Conservation (phyloP, 2,113 vertebrate species). For the Tragelaphus buxtoni region DNA sequence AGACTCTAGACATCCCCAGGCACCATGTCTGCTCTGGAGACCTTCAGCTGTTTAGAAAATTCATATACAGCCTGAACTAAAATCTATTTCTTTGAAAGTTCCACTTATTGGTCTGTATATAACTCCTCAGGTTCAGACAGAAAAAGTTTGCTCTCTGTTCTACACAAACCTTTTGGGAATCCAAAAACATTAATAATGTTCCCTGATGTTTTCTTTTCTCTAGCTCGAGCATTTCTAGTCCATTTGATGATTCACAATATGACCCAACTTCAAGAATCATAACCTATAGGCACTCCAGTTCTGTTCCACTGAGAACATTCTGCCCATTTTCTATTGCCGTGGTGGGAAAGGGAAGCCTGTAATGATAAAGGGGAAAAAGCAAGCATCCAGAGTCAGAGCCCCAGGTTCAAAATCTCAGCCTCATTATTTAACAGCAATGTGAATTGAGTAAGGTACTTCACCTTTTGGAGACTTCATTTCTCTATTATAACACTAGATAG, state of each 20-base stretch:
- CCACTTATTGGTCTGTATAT: not conserved
- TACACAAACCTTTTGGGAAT: not conserved
- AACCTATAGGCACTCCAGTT: not conserved
- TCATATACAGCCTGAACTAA: slow-evolving; percentile 28
- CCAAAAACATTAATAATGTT: not conserved
- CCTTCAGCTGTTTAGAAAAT: slow-evolving; percentile 27
- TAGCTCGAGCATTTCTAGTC: not conserved
- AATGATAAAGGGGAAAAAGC: not conserved
- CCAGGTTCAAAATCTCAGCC: not conserved
- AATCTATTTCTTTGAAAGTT: slow-evolving; percentile 3
- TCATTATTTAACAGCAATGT: not conserved
- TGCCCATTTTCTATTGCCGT: not conserved
- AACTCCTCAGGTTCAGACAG: slow-evolving; percentile 8
- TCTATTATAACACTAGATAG: not conserved
- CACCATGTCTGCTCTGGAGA: not conserved
- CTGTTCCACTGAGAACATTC: not conserved
- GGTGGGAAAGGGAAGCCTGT: not conserved
- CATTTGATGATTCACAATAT: not conserved
- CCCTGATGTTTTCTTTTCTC: not conserved
- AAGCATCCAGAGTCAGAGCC: not conserved
- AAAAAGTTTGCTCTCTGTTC: not conserved
- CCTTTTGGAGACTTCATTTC: slow-evolving; percentile 32
- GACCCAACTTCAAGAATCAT: not conserved
- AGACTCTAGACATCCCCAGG: not conserved
- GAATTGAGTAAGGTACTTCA: not conserved